Percentiles rank a stretch among this genome's conserved stretches.
phyloP scores from a whole-genome alignment of 2,113 vertebrate species.

The Empidonax alnorum region DNA sequence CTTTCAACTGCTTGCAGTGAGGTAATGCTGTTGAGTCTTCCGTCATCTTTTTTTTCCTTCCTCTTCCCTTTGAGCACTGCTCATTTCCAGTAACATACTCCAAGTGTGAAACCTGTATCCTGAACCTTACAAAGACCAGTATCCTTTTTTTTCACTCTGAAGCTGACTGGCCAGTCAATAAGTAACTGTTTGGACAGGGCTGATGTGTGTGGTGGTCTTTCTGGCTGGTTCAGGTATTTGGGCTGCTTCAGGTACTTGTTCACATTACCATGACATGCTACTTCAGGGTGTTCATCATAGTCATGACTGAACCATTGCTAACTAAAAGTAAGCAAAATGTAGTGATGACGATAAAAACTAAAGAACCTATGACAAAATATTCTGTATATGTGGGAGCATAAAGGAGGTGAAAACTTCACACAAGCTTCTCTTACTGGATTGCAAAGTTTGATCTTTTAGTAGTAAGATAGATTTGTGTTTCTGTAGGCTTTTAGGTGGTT shows the following conservation, averaged over 20 bases:
- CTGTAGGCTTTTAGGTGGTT: neutral
- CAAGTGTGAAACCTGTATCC: neutral
- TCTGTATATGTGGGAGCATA: neutral
- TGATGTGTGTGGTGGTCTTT: neutral
- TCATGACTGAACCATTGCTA: neutral
- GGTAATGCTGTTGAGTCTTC: neutral
- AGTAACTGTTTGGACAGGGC: slow-evolving; percentile 13
- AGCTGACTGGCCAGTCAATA: neutral
- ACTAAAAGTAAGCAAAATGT: neutral
- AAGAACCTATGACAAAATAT: neutral
- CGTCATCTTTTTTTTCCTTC: neutral
- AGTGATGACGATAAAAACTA: slow-evolving; percentile 13
- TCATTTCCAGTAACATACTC: neutral
- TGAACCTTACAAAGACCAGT: neutral
- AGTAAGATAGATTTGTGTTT: neutral
- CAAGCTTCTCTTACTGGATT: neutral
- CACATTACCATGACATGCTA: neutral
- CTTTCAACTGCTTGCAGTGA: neutral
- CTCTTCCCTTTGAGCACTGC: neutral
- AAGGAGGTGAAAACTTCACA: neutral
- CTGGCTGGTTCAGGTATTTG: slow-evolving; percentile 40
- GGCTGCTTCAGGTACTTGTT: neutral
- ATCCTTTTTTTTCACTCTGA: neutral
- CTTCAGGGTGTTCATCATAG: slow-evolving; percentile 11
- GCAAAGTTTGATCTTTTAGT: neutral